phyloP scores from a whole-genome alignment of 2,888 invertebrate genomes.

The Serripes groenlandicus region DNA sequence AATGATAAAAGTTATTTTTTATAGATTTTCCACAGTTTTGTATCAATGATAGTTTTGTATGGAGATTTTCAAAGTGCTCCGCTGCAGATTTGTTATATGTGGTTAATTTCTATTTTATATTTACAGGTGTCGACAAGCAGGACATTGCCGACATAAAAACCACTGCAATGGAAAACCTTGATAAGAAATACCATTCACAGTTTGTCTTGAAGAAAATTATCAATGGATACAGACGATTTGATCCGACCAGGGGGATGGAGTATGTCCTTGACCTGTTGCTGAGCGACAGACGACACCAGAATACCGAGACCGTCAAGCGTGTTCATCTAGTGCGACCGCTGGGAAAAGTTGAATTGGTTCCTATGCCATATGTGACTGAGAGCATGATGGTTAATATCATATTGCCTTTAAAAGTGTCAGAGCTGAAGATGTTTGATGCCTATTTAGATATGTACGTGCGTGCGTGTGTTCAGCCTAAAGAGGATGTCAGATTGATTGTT shows the following conservation, averaged over 20 bases:
- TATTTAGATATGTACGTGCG: slow-evolving; percentile 92
- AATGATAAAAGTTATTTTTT: background rate
- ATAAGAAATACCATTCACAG: slow-evolving; percentile 76
- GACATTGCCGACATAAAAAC: slow-evolving; percentile 90
- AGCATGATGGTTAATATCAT: slow-evolving; percentile 93
- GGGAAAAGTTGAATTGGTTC: slow-evolving; percentile 95
- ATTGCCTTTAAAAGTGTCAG: slow-evolving; percentile 89
- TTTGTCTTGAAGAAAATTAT: slow-evolving; percentile 86
- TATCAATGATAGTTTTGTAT: too few relatives aligned
- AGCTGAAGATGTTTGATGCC: slow-evolving; percentile 88
- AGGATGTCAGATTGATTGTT: slow-evolving; percentile 92
- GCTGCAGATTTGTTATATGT: background rate
- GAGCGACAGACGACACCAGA: slow-evolving; percentile 66
- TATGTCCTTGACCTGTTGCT: slow-evolving; percentile 91
- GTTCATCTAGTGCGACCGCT: slow-evolving; percentile 94
- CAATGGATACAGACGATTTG: slow-evolving; percentile 93
- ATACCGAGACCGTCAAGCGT: slow-evolving; percentile 86
- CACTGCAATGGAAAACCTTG: slow-evolving; percentile 75
- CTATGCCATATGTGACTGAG: slow-evolving; percentile 98
- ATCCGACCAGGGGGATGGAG: slow-evolving; percentile 94
- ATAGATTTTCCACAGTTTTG: too few relatives aligned
- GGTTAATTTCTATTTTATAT: slow-evolving; percentile 1
- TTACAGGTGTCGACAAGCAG: slow-evolving; percentile 87
- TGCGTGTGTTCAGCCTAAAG: slow-evolving; percentile 91
- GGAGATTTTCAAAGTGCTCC: background rate